These are phyloP conservation scores for Lagopus muta DNA, from an alignment of 2,113 vertebrate genomes.

Conservation along the genomic window DNA sequence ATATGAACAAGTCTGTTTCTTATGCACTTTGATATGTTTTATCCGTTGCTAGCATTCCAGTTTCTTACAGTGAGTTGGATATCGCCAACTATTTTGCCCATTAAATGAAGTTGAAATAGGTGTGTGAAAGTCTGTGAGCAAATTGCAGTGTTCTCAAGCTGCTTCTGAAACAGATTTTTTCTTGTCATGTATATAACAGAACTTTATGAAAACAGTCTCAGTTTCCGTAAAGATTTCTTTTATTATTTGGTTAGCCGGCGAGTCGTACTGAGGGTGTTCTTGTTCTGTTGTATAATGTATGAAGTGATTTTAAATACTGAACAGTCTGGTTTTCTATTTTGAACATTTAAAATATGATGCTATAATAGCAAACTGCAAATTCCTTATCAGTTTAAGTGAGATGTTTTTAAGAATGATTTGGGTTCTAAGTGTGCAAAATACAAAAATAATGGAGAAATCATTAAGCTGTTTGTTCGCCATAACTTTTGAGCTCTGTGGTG, in stretches of 20 bases:
- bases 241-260: neutral
- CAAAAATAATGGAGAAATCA: neutral
- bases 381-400: neutral
- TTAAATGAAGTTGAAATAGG: neutral
- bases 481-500: conserved; percentile 1
- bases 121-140: neutral
- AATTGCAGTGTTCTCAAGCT: neutral
- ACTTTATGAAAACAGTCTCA: neutral
- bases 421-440: neutral
- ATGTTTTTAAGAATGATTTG: neutral
- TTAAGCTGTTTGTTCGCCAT: neutral
- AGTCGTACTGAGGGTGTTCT: neutral
- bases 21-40: fast-evolving
- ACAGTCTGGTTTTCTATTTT: neutral
- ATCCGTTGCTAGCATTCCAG: fast-evolving
- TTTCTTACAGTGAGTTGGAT: neutral
- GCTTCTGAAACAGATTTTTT: neutral
- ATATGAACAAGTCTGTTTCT: fast-evolving
- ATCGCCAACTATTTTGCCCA: neutral
- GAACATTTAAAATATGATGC: conserved; percentile 6
- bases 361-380: neutral
- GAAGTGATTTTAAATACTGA: neutral
- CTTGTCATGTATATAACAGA: neutral
- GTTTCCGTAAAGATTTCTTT: conserved; percentile 19
- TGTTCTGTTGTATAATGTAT: neutral